Conservation (phyloP, 2,797 vertebrate genomes). For the Choloepus didactylus region DNA sequence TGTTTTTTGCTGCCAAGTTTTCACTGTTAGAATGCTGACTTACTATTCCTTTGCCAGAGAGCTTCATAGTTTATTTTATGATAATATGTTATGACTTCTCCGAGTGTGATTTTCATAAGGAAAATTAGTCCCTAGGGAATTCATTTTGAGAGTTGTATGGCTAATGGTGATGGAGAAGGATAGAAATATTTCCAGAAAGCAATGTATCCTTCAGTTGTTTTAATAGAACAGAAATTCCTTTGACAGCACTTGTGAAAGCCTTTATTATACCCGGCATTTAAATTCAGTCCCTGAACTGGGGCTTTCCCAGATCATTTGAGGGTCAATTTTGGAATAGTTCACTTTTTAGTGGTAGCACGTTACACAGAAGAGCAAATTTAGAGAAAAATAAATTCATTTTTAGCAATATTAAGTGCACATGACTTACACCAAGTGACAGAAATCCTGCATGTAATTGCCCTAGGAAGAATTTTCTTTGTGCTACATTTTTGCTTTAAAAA, state of each 20-base stretch:
- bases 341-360: conserved; percentile 65
- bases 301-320: conserved; percentile 65
- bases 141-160: conserved; percentile 69
- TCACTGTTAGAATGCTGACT: conserved; percentile 65
- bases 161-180: conserved; percentile 66
- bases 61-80: conserved; percentile 71
- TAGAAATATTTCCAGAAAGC: conserved; percentile 76
- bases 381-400: background rate
- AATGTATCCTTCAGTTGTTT: conserved; percentile 75
- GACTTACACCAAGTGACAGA: conserved; percentile 4
- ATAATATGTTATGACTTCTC: conserved; percentile 66
- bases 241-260: conserved; percentile 71
- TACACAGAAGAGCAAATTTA: conserved; percentile 42
- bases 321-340: conserved; percentile 73
- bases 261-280: conserved; percentile 78
- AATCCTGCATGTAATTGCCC: background rate
- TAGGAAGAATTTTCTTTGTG: conserved; percentile 14
- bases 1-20: conserved; percentile 63
- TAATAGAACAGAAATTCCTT: conserved; percentile 80
- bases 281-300: conserved; percentile 80
- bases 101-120: conserved; percentile 73
- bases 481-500: background rate
- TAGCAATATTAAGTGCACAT: conserved; percentile 8
- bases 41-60: conserved; percentile 65
- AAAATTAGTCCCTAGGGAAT: conserved; percentile 74